A percentile compares a stretch with the other conserved stretches of the same genome.
These are phyloP conservation scores for Bombycilla garrulus DNA, from an alignment of 2,113 vertebrate species.

Conservation along the genomic window DNA sequence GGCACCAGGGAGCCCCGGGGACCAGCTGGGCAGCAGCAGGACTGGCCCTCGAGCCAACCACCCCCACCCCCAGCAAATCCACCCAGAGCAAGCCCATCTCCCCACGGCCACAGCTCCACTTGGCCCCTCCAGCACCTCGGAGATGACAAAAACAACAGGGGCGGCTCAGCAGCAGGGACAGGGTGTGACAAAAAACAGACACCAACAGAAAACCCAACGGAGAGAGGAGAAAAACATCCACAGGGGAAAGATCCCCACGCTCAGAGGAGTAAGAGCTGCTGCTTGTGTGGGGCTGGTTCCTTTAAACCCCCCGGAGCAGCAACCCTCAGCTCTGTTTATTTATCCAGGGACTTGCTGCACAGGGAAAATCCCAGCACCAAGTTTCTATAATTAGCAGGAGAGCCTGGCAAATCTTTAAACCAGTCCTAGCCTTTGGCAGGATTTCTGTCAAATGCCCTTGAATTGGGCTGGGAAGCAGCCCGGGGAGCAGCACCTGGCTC, in stretches of 20 bases:
- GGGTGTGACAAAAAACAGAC: not conserved
- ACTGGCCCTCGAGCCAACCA: not conserved
- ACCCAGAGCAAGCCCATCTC: not conserved
- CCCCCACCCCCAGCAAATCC: not conserved
- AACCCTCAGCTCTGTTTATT: not conserved
- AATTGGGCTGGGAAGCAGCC: not conserved
- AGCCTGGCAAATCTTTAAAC: conserved; percentile 43
- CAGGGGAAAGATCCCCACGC: not conserved
- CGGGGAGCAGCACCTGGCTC: not conserved
- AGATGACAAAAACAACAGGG: not conserved
- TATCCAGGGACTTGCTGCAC: not conserved
- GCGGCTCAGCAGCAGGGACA: not conserved
- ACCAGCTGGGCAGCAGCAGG: not conserved
- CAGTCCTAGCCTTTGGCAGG: not conserved
- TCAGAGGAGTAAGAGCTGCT: not conserved
- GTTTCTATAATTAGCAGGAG: conserved; percentile 41
- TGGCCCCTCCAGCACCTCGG: not conserved
- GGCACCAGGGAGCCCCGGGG: not conserved
- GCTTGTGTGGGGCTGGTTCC: not conserved
- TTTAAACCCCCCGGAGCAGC: not conserved
- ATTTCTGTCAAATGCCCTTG: not conserved
- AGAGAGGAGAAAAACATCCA: not conserved
- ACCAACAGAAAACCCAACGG: not conserved
- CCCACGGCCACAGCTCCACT: not conserved
- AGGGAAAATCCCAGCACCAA: not conserved